Conservation (phyloP, 2,113 vertebrate species). For the Tetrax tetrax region DNA sequence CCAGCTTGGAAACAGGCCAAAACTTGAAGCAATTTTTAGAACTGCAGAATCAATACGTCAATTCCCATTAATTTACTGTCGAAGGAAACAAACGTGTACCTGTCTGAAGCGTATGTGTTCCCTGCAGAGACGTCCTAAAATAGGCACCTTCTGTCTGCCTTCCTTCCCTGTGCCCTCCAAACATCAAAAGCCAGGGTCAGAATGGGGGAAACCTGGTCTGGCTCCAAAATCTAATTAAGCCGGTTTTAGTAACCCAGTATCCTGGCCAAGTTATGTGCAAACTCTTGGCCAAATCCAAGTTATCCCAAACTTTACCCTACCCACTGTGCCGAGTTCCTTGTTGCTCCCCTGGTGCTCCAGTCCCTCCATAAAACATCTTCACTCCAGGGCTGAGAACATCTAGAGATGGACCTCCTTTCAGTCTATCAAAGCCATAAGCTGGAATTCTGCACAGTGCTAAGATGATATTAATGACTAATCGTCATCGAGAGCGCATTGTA, state of each 20-base stretch:
- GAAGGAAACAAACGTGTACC: slow-evolving; percentile 38
- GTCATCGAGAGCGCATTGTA: neutral
- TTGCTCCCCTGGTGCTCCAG: neutral
- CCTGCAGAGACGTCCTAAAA: neutral
- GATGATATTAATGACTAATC: neutral
- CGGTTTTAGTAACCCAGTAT: neutral
- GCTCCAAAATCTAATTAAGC: neutral
- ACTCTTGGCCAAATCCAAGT: neutral
- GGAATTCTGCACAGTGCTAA: neutral
- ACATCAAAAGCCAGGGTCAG: neutral
- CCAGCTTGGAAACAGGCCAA: slow-evolving; percentile 5
- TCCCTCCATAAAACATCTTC: neutral
- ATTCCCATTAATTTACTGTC: slow-evolving; percentile 23
- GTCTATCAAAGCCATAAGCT: neutral
- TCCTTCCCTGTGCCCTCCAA: neutral
- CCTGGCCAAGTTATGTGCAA: neutral
- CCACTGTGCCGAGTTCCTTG: neutral
- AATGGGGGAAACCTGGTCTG: neutral
- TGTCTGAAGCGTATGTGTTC: neutral
- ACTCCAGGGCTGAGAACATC: neutral
- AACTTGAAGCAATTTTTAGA: slow-evolving; percentile 11
- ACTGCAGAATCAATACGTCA: slow-evolving; percentile 10
- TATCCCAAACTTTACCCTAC: neutral
- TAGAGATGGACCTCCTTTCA: neutral
- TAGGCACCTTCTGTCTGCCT: neutral